Evolutionary conservation across 2,113 vertebrate species (phyloP), one percentile per base, ranked within the genome.

Genomic region (Microtus pennsylvanicus): DNA sequence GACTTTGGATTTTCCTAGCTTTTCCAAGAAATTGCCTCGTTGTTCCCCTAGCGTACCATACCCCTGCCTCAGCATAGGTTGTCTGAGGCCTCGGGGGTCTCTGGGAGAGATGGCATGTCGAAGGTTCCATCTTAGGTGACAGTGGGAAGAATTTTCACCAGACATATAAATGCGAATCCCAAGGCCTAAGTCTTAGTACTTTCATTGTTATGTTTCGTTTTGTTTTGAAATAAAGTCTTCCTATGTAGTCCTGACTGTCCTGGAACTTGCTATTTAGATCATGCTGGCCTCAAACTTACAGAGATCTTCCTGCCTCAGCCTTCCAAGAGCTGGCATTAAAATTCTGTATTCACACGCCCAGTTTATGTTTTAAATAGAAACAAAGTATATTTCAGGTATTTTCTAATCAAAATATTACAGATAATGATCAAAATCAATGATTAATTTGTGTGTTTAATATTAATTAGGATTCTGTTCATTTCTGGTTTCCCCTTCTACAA

Each of bases 361-460:
- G 26, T 8, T 45, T 19, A 85, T 82, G 30, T 52, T 45, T 78
- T 50, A 72, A 69, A n/a, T 69, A 89, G 9, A 28, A 70, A 93
- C 45, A 26, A 30, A 26, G 78, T 24, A 21, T 28, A 30, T 6
- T 91, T 90, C 26, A 45, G 61, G 6, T 11, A 69, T 61, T 28
- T 89, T 65, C 38, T 85, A 63, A 45, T 50, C 80, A 90, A 35
- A 7, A 95, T 19, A 78, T 89, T n/a, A 87, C 33, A 93, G 26
- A 12, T 35, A 74, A 74, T 26, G 5, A 22, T 89, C 67, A 69
- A 89, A 92, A 90, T 52, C 80, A 80, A 45, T 52, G 78, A 72
- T 58, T 87, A 91, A 70, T n/a, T 61, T 94, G 38, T 65, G 58
- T 45, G 28, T 75, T 94, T 94, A 80, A 90, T 87, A 96, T 93